Base-by-base conservation (phyloP, 23 tunicate species). In the Corella eumyota region DNA sequence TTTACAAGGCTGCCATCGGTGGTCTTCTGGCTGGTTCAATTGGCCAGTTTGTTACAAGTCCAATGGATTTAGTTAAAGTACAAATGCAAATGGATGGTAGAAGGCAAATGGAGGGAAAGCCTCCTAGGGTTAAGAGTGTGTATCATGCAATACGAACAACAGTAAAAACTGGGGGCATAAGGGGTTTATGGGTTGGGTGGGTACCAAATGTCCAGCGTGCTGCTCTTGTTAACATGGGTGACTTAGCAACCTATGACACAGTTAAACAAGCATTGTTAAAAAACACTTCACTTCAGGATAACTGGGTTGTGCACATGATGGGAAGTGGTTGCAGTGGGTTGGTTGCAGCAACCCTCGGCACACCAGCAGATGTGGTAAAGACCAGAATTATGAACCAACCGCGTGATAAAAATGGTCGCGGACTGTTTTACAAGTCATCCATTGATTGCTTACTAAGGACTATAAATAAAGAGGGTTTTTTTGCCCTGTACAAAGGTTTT, bases 51-150 rank as follows among this genome's bases (percentile, higher is more conserved):
- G 79, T 71, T 28, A 72, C 95, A 1, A 77, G 78, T 37, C 95
- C 95, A 15, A 78, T 85, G 78, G 95, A 85, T 66, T 59, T 85
- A 38, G 79, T 85, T 13, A 85, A 85, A 45, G 95, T 85, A 28
- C 86, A 85, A 71, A 85, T 85, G 95, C 95, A 85, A 40, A 85
- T 78, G 77, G 79, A 77, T 35, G 99, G 99, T 26, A 63, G 34
- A 27, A 54, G 90, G 49, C 73, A 50, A 0, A 48, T 78, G 77
- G 81, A 79, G 68, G 95, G 95, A 24, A 65, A 71, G 25, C 66
- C 79, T 19, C 95, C 78, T 3, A 67, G 96, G 46, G 78, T 72
- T 4, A 68, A 34, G 6, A 54, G 81, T 25, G 85, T 88, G 25
- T 59, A 11, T 25, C 69, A 73, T 45, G 77, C 81, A 3, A 34